Evolutionary conservation across 2,888 invertebrate species (phyloP).

Genomic region (Stegophylla sp.): DNA sequence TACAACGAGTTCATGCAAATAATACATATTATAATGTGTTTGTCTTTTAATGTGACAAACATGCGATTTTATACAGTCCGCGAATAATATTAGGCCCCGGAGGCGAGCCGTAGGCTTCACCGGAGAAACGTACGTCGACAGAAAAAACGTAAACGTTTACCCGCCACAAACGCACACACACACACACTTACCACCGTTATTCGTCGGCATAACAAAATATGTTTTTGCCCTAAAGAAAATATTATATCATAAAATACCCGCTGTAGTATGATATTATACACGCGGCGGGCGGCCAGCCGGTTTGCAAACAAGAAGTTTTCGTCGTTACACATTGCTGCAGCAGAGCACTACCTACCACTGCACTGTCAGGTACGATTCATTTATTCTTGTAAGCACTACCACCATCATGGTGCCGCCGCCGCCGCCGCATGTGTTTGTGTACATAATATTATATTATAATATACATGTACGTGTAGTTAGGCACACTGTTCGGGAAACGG

Average conservation of each 20-base stretch:
- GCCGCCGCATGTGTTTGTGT: background rate
- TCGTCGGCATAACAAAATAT: too few species aligned
- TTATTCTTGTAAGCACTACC: background rate
- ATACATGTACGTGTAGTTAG: too few species aligned
- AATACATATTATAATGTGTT: too few species aligned
- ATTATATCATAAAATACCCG: too few species aligned
- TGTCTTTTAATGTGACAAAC: background rate
- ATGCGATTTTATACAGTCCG: background rate
- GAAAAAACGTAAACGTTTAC: background rate
- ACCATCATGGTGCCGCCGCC: background rate
- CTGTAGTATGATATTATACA: too few species aligned
- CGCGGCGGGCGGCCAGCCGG: too few species aligned
- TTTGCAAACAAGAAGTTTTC: slow-evolving; percentile 6
- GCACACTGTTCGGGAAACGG: slow-evolving; percentile 18
- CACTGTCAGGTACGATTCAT: background rate
- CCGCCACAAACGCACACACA: background rate
- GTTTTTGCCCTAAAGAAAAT: too few species aligned
- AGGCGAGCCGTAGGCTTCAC: background rate
- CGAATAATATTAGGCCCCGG: background rate
- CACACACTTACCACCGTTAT: background rate
- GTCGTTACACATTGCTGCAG: background rate
- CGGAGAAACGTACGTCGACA: background rate
- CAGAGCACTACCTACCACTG: too few species aligned
- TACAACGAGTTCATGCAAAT: background rate
- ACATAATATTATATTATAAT: too few species aligned